Conservation (phyloP, 2,797 vertebrate species). For the Thripadectes ignobilis region DNA sequence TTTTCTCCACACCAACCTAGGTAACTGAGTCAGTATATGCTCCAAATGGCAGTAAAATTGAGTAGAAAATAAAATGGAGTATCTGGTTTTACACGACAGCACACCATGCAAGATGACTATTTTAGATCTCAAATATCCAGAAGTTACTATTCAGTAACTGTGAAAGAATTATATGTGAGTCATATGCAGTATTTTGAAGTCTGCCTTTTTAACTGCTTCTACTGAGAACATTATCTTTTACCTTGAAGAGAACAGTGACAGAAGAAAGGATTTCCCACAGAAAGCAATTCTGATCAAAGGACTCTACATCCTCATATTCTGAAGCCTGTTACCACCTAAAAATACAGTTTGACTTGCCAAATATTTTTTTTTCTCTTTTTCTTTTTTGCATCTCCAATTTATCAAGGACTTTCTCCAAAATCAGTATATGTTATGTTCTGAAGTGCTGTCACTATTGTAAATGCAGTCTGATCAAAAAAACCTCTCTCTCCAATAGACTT, state of each 20-base stretch:
- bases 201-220: background rate
- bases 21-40: background rate
- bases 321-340: background rate
- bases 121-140: conserved; percentile 1
- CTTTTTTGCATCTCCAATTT: background rate
- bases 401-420: background rate
- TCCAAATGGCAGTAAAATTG: background rate
- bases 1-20: background rate
- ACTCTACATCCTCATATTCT: background rate
- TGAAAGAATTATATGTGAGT: background rate
- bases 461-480: background rate
- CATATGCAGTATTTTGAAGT: conserved; percentile 7
- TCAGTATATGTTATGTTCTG: background rate
- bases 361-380: background rate
- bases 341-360: background rate
- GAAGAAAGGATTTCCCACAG: conserved; percentile 31
- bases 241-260: background rate
- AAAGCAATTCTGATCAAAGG: conserved; percentile 28
- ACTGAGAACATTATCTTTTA: background rate
- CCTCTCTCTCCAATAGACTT: background rate
- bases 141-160: background rate
- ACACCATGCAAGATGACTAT: background rate
- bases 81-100: background rate
- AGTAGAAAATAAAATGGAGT: background rate
- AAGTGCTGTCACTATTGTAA: background rate